Percentiles rank a stretch among this genome's conserved stretches.
Conservation (phyloP, 1,140 invertebrate genomes). For the Ericerus pela region DNA sequence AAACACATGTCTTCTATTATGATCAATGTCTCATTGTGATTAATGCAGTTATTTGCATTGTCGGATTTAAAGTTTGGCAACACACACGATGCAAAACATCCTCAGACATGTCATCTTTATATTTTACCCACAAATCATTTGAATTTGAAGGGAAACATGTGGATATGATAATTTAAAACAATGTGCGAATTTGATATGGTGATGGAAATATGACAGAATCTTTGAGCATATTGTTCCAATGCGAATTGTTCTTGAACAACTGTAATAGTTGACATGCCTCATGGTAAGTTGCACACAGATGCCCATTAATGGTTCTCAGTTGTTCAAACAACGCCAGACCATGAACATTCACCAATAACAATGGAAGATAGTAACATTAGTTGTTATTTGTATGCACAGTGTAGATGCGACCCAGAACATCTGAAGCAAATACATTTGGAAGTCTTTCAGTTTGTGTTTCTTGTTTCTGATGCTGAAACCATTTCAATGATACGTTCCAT, state of each 20-base stretch:
- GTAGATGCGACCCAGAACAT: slow-evolving; percentile 26
- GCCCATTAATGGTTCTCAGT: slow-evolving; percentile 29
- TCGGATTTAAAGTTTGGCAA: slow-evolving; percentile 17
- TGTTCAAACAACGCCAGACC: slow-evolving; percentile 31
- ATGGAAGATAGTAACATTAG: slow-evolving; percentile 25
- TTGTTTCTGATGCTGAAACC: slow-evolving; percentile 16
- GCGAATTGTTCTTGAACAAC: slow-evolving; percentile 25
- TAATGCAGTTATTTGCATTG: slow-evolving; percentile 23
- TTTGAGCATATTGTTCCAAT: slow-evolving; percentile 25
- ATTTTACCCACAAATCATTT: slow-evolving; percentile 27
- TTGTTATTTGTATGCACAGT: slow-evolving; percentile 28
- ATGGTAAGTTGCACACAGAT: slow-evolving; percentile 24
- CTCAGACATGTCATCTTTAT: slow-evolving; percentile 26
- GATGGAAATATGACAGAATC: slow-evolving; percentile 22
- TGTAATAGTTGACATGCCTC: slow-evolving; percentile 13
- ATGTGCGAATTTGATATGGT: slow-evolving; percentile 31
- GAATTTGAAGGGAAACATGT: slow-evolving; percentile 25
- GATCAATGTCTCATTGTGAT: slow-evolving; percentile 28
- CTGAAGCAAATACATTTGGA: slow-evolving; percentile 18
- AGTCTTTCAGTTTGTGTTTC: slow-evolving; percentile 13
- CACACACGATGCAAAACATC: slow-evolving; percentile 23
- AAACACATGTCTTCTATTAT: slow-evolving; percentile 30
- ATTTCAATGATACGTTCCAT: slow-evolving; percentile 13
- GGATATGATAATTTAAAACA: slow-evolving; percentile 30
- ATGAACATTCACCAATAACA: slow-evolving; percentile 24